Evolutionary conservation across 2,113 vertebrate species (phyloP).

Genomic region (Pycnonotus jocosus): DNA sequence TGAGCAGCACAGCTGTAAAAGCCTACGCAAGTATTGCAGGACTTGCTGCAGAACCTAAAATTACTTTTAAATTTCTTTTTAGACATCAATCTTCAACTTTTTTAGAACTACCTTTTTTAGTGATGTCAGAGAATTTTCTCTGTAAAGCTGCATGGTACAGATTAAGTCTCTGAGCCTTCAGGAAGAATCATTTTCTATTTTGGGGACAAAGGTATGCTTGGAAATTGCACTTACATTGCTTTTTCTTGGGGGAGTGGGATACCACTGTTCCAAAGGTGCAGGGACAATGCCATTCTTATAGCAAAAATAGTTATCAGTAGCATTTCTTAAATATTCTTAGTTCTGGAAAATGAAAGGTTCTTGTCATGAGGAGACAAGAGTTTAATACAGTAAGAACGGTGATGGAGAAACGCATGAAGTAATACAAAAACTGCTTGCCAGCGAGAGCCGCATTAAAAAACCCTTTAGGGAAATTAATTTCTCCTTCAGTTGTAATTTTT

Average conservation of each 20-base stretch:
- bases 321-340: background rate
- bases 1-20: background rate
- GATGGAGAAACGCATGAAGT: background rate
- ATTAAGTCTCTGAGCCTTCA: background rate
- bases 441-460: background rate
- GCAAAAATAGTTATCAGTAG: background rate
- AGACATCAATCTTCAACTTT: background rate
- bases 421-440: background rate
- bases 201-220: background rate
- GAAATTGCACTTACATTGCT: background rate
- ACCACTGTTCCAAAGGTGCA: background rate
- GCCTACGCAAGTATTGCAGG: background rate
- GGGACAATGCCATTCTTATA: background rate
- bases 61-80: background rate
- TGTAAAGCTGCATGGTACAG: background rate
- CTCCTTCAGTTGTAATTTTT: slow-evolving; percentile 34
- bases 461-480: slow-evolving; percentile 33
- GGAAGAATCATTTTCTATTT: background rate
- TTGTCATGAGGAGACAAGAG: background rate
- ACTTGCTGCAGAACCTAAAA: background rate
- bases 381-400: accelerated
- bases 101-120: background rate
- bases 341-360: background rate
- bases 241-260: background rate
- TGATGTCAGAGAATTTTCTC: background rate